These are phyloP conservation scores for Triops longicaudatus DNA, from an alignment of 1,140 invertebrate genomes.

Conservation along the genomic window DNA sequence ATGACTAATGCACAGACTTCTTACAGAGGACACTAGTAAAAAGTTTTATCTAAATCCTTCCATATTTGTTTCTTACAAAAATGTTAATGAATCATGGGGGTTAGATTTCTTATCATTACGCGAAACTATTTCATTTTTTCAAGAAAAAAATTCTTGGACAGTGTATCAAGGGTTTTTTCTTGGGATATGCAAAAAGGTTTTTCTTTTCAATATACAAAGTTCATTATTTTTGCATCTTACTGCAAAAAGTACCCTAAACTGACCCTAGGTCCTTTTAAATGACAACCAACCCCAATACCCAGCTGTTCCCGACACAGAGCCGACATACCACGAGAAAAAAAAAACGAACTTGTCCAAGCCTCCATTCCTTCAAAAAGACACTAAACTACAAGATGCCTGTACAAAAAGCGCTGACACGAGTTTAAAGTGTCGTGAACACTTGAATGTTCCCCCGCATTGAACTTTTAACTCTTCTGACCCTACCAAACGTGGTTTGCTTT, in stretches of 20 bases:
- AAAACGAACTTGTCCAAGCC: too few species aligned
- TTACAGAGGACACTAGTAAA: neutral
- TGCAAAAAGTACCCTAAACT: neutral
- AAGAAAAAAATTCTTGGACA: too few species aligned
- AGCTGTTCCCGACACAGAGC: neutral
- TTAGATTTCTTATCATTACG: too few species aligned
- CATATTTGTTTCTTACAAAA: neutral
- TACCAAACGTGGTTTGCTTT: neutral
- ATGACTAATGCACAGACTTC: conserved; percentile 12
- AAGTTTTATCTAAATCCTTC: neutral
- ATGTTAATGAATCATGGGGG: too few species aligned
- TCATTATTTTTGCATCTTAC: neutral
- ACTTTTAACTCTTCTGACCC: neutral
- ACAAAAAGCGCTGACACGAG: conserved; percentile 11
- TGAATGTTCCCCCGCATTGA: neutral
- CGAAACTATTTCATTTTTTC: too few species aligned
- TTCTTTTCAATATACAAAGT: neutral
- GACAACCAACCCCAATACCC: neutral
- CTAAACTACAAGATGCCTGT: neutral
- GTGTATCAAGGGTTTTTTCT: neutral
- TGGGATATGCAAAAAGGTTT: neutral
- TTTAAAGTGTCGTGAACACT: conserved; percentile 12
- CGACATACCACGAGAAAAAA: neutral
- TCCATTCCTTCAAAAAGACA: neutral
- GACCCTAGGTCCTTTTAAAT: conserved; percentile 2